Conservation (phyloP, 2,797 vertebrate species). For the Ispidina picta region DNA sequence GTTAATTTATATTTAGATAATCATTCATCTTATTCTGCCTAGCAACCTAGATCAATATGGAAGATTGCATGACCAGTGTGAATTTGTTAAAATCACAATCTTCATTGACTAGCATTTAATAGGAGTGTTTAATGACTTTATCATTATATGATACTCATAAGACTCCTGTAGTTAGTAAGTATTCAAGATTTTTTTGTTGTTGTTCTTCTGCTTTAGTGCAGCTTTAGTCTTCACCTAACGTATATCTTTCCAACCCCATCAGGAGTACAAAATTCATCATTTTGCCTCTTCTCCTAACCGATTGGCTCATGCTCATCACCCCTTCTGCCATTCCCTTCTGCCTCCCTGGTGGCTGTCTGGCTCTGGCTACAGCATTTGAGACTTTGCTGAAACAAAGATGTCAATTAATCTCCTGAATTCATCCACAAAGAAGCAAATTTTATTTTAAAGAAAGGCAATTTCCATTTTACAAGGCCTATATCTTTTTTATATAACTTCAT, state of each 20-base stretch:
- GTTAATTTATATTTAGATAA: not conserved
- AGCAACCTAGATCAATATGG: not conserved
- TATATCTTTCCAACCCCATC: not conserved
- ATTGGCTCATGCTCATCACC: not conserved
- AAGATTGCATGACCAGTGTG: not conserved
- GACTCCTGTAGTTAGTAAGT: not conserved
- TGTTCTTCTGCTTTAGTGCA: not conserved
- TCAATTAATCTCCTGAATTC: not conserved
- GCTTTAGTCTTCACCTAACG: not conserved
- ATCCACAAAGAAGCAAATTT: not conserved
- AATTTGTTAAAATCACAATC: not conserved
- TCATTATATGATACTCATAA: not conserved
- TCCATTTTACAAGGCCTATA: not conserved
- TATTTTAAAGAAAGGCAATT: not conserved
- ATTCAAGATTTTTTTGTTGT: not conserved
- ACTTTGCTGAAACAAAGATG: slow-evolving; percentile 1
- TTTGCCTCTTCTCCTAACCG: not conserved
- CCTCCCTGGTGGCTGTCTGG: not conserved
- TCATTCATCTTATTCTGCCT: not conserved
- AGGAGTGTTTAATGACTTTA: not conserved
- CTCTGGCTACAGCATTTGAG: not conserved
- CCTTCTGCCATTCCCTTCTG: not conserved
- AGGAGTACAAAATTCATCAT: not conserved
- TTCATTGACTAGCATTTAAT: not conserved
- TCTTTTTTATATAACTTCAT: not conserved